These are phyloP conservation scores for Protonemura montana DNA, from an alignment of 2,888 invertebrate genomes.

Conservation along the genomic window DNA sequence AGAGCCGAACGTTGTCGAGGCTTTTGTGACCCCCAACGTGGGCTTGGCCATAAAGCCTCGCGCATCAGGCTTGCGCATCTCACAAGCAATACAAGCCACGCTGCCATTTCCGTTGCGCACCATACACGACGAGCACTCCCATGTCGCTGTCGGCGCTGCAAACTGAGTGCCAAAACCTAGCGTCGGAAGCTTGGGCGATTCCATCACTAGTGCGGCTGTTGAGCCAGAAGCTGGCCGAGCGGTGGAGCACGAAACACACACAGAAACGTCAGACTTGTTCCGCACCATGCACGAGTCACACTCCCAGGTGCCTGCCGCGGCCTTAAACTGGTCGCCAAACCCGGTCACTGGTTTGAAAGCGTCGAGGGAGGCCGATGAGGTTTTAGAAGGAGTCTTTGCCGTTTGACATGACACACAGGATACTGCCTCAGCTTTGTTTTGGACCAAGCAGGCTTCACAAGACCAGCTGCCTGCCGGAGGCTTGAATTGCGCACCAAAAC, in stretches of 20 bases:
- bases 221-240: neutral
- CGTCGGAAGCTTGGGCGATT: neutral
- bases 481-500: conserved; percentile 61
- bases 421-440: conserved; percentile 59
- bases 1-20: too few species aligned
- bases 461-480: conserved; percentile 69
- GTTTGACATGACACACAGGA: conserved; percentile 42
- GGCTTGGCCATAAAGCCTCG: conserved; percentile 23
- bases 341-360: conserved; percentile 20
- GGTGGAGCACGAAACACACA: conserved; percentile 64
- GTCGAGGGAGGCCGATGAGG: too few species aligned
- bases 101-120: conserved; percentile 58
- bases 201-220: too few species aligned
- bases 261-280: conserved; percentile 61
- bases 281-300: conserved; percentile 70
- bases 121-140: conserved; percentile 69
- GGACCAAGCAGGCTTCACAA: conserved; percentile 69
- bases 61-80: neutral
- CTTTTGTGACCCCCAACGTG: too few species aligned
- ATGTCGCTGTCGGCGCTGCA: conserved; percentile 59
- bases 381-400: neutral
- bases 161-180: conserved; percentile 56
- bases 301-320: conserved; percentile 68
- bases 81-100: conserved; percentile 17
- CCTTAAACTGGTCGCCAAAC: conserved; percentile 62